phyloP scores from a whole-genome alignment of 2,797 vertebrate species.

The Hoplostethus mediterraneus region DNA sequence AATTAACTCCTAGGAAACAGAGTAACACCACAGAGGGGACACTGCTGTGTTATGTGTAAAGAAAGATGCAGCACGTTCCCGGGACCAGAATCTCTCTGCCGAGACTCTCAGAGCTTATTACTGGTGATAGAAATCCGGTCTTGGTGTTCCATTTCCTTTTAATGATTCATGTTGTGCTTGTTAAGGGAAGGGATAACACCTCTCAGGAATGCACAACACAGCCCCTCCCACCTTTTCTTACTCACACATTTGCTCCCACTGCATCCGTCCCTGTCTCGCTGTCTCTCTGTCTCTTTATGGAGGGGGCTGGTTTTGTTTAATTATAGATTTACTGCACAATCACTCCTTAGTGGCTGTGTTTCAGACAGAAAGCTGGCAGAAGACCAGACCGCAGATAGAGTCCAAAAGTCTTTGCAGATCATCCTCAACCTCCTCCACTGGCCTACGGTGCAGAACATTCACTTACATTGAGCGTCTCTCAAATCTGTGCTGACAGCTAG shows the following conservation, averaged over 20 bases:
- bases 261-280: conserved; percentile 19
- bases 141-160: conserved; percentile 65
- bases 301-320: conserved; percentile 59
- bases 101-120: conserved; percentile 76
- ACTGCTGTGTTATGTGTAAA: conserved; percentile 56
- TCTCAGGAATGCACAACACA: conserved; percentile 51
- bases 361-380: conserved; percentile 55
- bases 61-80: conserved; percentile 57
- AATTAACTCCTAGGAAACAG: conserved; percentile 67
- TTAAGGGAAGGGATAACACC: conserved; percentile 66
- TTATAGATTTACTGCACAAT: conserved; percentile 73
- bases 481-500: conserved; percentile 74
- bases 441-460: conserved; percentile 73
- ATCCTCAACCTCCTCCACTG: conserved; percentile 65
- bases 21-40: conserved; percentile 50
- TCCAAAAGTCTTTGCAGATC: conserved; percentile 70
- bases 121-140: conserved; percentile 60
- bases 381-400: conserved; percentile 62
- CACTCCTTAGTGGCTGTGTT: conserved; percentile 54
- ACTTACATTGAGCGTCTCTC: conserved; percentile 72
- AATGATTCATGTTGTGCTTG: conserved; percentile 74
- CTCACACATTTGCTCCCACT: conserved; percentile 33
- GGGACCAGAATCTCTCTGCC: conserved; percentile 49
- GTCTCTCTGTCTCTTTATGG: conserved; percentile 43
- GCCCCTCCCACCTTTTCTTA: conserved; percentile 38